Evolutionary conservation across 30 jellyfish, hydroid and myxozoan species (phyloP).

Genomic region (Aurelia aurita): DNA sequence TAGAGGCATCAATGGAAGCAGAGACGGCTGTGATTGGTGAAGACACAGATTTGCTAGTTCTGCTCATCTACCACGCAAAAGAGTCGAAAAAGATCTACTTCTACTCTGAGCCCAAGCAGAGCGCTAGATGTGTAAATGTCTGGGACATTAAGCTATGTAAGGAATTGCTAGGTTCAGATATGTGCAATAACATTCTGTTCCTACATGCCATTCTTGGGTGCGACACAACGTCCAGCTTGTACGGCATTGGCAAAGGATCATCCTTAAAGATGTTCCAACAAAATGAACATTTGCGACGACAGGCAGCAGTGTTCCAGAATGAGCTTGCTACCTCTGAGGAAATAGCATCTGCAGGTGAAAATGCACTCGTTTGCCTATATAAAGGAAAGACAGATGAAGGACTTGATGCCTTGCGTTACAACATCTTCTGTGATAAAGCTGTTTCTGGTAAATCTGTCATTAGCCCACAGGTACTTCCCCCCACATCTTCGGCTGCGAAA

Average conservation of each 20-base stretch:
- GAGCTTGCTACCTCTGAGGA: slow-evolving; percentile 45
- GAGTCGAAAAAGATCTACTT: slow-evolving; percentile 39
- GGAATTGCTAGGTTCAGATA: slow-evolving; percentile 8
- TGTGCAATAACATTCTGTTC: too few relatives aligned
- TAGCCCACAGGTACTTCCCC: slow-evolving; percentile 72
- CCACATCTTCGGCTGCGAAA: slow-evolving; percentile 72
- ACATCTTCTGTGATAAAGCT: slow-evolving; percentile 61
- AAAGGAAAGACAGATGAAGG: slow-evolving; percentile 46
- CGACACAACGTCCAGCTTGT: slow-evolving; percentile 71
- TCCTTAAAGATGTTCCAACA: slow-evolving; percentile 29
- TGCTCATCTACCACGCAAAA: slow-evolving; percentile 50
- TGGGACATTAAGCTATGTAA: slow-evolving; percentile 45
- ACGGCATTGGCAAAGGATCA: slow-evolving; percentile 67
- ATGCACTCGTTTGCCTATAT: slow-evolving; percentile 50
- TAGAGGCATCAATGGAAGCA: slow-evolving; percentile 33
- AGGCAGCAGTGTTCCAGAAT: slow-evolving; percentile 29
- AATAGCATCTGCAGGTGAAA: slow-evolving; percentile 36
- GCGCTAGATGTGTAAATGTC: slow-evolving; percentile 17
- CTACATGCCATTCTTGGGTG: slow-evolving; percentile 49
- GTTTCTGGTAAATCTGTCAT: slow-evolving; percentile 28
- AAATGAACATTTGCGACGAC: background rate
- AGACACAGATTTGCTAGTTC: slow-evolving; percentile 57
- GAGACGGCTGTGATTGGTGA: slow-evolving; percentile 66
- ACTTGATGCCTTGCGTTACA: slow-evolving; percentile 60
- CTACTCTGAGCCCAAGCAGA: slow-evolving; percentile 54